Evolutionary conservation across 2,113 vertebrate species (phyloP), one percentile per base, ranked within the genome.

Genomic region (Siphamia tubifer): DNA sequence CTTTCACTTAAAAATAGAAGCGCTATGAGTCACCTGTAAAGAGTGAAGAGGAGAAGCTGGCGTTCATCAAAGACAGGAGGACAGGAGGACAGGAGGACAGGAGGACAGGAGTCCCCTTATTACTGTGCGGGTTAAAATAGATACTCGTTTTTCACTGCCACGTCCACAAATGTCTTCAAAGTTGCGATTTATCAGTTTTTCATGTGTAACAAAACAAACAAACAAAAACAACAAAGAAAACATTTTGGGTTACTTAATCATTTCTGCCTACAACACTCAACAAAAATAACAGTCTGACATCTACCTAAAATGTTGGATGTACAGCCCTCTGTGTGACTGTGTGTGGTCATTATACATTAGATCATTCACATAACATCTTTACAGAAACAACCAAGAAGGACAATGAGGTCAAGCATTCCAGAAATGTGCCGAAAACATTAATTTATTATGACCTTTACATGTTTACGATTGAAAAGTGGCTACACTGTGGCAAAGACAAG

Each of bases 111-210:
- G 39, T 63, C 61, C 21, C 65, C 52, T 65, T 34, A 27, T 65
- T 68, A 35, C 56, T 20, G n/a, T 13, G 38, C 53, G 34, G 54
- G 27, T 16, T 58, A 24, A 65, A 82, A 78, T 54, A 74, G 34
- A 77, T 3, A 30, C n/a, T 1, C 48, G 30, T 55, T 43, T 45
- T 72, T 72, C 58, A 8, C 66, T n/a, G 4, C 1, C 48, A 55
- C 15, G 13, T 39, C 28, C 28, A 30, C 38, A 30, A 73, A 68
- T 42, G 65, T 66, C 67, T 53, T 34, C 8, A 48, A 67, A 70
- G 30, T 67, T 39, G 35, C 44, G 16, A 16, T 51, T 52, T 63
- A 55, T 53, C 0, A 16, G 38, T 47, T 35, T 35, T 27, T 48
- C 42, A 44, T 16, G 20, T n/a, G 23, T 12, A n/a, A n/a, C n/a